A percentile compares a stretch with the other conserved stretches of the same genome.
phyloP scores from a whole-genome alignment of 2,113 vertebrate species.

The Xiphorhynchus elegans region DNA sequence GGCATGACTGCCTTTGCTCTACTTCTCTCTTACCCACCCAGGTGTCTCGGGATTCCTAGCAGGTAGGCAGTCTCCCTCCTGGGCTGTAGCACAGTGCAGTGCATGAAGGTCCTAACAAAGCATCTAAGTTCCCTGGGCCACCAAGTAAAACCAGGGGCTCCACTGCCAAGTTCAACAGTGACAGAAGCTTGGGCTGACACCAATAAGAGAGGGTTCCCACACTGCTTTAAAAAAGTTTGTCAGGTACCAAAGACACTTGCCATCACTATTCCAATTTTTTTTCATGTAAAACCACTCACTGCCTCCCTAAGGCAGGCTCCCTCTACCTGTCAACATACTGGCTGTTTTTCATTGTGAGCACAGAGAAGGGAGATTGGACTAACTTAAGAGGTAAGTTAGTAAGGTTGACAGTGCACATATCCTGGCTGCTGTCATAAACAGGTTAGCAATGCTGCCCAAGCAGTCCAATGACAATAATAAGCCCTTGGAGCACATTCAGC shows the following conservation, averaged over 20 bases:
- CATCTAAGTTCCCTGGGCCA: background rate
- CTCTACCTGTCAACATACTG: background rate
- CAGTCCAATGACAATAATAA: background rate
- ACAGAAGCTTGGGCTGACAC: background rate
- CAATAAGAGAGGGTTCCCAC: background rate
- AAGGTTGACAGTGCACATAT: background rate
- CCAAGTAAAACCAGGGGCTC: background rate
- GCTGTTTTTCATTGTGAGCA: background rate
- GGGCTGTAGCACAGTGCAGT: background rate
- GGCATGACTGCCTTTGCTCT: background rate
- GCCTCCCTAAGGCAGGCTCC: fast-evolving
- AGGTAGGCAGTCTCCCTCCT: background rate
- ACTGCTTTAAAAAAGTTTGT: background rate
- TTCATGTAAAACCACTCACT: background rate
- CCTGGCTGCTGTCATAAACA: background rate
- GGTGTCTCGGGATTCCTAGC: background rate
- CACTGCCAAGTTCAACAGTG: background rate
- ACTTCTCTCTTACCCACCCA: background rate
- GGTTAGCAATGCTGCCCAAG: background rate
- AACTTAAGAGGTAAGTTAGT: background rate
- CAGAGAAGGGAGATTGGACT: background rate
- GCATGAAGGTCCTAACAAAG: fast-evolving
- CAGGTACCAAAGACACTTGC: background rate
- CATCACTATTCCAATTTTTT: background rate
- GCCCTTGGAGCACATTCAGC: background rate